Evolutionary conservation across 2,797 vertebrate species (phyloP).

Genomic region (Zalophus californianus): DNA sequence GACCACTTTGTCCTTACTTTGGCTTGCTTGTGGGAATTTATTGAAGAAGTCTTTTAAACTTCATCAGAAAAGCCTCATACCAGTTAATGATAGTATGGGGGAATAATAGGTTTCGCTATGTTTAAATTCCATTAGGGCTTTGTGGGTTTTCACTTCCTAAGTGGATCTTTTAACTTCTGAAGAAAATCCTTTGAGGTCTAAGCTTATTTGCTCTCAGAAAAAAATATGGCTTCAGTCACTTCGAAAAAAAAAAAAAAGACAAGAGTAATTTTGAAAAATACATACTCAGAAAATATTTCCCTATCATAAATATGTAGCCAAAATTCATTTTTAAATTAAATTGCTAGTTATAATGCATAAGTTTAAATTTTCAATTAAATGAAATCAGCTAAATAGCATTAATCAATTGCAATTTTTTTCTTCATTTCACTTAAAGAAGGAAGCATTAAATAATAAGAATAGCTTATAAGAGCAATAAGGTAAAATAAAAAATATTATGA

Average conservation of each 20-base stretch:
- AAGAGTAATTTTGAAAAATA: neutral
- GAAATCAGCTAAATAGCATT: neutral
- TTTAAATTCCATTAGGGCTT: slow-evolving; percentile 79
- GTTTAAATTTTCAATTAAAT: slow-evolving; percentile 32
- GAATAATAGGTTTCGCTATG: slow-evolving; percentile 64
- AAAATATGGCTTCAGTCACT: slow-evolving; percentile 46
- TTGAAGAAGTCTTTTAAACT: slow-evolving; percentile 46
- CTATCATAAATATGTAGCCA: neutral
- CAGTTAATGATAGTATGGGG: slow-evolving; percentile 47
- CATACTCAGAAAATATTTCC: neutral
- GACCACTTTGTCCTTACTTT: slow-evolving; percentile 3
- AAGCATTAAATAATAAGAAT: neutral
- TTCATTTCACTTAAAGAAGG: neutral
- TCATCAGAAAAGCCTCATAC: slow-evolving; percentile 13
- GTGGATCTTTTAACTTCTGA: slow-evolving; percentile 68
- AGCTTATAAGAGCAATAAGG: neutral
- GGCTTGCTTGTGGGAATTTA: slow-evolving; percentile 54
- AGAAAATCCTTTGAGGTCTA: slow-evolving; percentile 66
- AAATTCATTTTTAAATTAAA: slow-evolving; percentile 45
- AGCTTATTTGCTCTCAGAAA: slow-evolving; percentile 63
- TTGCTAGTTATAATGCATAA: neutral
- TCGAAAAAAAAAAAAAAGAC: neutral
- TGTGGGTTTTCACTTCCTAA: slow-evolving; percentile 79
- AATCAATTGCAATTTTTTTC: neutral
- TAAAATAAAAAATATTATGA: neutral